These are phyloP conservation scores for Cossypha caffra DNA, from an alignment of 2,797 vertebrate species.

Conservation along the genomic window DNA sequence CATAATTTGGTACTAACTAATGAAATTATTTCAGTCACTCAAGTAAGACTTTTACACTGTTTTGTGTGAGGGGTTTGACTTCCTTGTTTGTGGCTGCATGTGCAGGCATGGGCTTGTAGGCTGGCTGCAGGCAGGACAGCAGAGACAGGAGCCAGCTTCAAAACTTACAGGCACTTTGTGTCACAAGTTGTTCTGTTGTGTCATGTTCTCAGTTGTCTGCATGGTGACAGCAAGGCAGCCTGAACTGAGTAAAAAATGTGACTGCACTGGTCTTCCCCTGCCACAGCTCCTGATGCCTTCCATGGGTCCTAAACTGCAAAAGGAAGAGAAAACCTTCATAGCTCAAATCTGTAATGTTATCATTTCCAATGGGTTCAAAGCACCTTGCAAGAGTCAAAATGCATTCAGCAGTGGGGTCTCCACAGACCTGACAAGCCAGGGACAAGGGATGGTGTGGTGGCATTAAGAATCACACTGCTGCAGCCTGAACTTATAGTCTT, in stretches of 20 bases:
- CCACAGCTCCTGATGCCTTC: neutral
- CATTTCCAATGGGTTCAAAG: neutral
- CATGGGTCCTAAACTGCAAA: neutral
- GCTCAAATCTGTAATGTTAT: neutral
- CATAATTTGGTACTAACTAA: neutral
- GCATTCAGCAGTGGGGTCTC: neutral
- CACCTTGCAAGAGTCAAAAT: neutral
- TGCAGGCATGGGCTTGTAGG: neutral
- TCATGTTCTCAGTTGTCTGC: neutral
- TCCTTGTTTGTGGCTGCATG: neutral
- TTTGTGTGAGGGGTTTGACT: neutral
- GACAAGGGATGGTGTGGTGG: neutral
- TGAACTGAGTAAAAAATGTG: neutral
- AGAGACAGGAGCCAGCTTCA: neutral
- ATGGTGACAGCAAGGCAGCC: neutral
- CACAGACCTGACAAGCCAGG: neutral
- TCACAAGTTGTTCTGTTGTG: neutral
- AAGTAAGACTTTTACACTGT: neutral
- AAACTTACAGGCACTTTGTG: accelerated
- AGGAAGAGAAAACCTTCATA: neutral
- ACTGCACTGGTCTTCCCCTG: neutral
- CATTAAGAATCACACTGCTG: neutral
- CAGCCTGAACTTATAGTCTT: neutral
- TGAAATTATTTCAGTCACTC: neutral
- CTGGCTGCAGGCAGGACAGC: neutral